Evolutionary conservation across 1,140 invertebrate species (phyloP), one percentile per base, ranked within the genome.

Genomic region (Bombus terrestris): DNA sequence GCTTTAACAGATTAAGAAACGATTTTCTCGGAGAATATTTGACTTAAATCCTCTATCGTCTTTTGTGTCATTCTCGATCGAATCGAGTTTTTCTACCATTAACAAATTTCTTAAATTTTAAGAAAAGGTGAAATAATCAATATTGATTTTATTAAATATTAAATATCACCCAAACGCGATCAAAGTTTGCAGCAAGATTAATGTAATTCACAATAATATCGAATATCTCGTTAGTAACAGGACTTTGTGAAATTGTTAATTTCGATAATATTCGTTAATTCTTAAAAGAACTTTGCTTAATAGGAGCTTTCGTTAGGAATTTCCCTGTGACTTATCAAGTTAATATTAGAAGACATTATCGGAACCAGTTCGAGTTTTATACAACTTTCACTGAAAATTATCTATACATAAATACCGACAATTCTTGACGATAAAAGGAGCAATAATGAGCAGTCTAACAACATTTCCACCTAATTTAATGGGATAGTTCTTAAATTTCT

Each of bases 341-440:
- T 73, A 5, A 32, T 32, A 25, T 64, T 25, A 47, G 41, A 3
- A 25, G 12, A 35, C 32, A 35, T 28, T 47, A 79, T 37, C 64
- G 25, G n/a, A 35, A 80, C 64, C 43, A 69, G 78, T 80, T 53
- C 41, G 22, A 32, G n/a, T n/a, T 69, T n/a, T 32, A 47, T 69
- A 53, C 64, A 35, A 80, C 64, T 80, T 80, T 80, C 62, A 80
- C 64, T 69, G 43, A 68, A 53, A 80, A 80, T 68, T 37, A 80
- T 69, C 43, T 10, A 18, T 69, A 69, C 64, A 43, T 53, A 69
- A 80, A 80, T 69, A 69, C 53, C 64, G 22, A n/a, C 15, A 28
- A 66, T 59, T 3, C 25, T 12, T 28, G 12, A 2, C 22, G 37
- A 81, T 62, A 39, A 41, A 57, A 10, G 22, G 13, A 62, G 15